phyloP scores from a whole-genome alignment of 2,113 vertebrate genomes.

The Pterocles orientalis region DNA sequence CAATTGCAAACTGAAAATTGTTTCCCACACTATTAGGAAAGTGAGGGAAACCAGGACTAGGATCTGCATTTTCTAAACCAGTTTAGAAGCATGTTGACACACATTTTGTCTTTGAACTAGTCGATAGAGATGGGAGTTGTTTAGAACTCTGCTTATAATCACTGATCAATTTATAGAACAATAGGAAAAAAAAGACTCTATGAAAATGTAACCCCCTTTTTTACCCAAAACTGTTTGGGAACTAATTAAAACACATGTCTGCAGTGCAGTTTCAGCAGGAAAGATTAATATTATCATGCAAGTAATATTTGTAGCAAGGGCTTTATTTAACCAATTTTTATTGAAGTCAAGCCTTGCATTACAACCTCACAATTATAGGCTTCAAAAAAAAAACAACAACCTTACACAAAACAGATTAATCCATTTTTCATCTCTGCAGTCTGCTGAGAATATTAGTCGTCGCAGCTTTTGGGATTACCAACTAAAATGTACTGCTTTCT shows the following conservation, averaged over 20 bases:
- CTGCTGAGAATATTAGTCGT: neutral
- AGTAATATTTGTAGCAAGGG: neutral
- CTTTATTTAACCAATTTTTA: neutral
- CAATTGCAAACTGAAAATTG: neutral
- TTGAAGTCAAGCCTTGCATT: neutral
- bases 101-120: neutral
- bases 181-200: accelerated
- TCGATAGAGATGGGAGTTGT: neutral
- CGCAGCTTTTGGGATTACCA: neutral
- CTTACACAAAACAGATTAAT: neutral
- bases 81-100: neutral
- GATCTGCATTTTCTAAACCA: neutral
- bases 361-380: neutral
- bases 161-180: neutral
- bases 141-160: neutral
- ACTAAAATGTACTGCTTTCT: neutral
- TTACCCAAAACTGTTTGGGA: neutral
- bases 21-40: neutral
- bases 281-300: neutral
- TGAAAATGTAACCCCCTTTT: neutral
- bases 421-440: neutral
- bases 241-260: neutral
- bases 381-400: neutral
- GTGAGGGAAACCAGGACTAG: neutral
- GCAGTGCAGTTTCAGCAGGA: neutral